These are phyloP conservation scores for Eulemur rubriventer DNA, from an alignment of 2,797 vertebrate genomes.

Conservation along the genomic window DNA sequence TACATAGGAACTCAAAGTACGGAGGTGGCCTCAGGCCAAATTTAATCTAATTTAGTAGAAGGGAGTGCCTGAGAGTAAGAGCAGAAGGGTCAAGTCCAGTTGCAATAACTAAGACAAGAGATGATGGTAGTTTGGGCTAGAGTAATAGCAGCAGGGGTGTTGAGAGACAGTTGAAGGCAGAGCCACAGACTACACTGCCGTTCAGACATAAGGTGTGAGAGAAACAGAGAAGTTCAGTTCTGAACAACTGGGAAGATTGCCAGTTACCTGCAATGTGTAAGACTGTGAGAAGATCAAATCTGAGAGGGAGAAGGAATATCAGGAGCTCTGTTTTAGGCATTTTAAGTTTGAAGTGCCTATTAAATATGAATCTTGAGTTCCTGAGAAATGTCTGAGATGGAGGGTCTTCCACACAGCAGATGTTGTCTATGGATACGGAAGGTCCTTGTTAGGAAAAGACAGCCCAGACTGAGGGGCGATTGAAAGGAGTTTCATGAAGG, in stretches of 20 bases:
- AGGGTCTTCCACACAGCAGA: neutral
- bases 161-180: neutral
- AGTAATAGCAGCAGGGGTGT: neutral
- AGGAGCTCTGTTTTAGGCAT: neutral
- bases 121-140: neutral
- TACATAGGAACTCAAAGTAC: neutral
- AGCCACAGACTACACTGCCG: neutral
- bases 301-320: neutral
- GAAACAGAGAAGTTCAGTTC: neutral
- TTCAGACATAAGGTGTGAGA: neutral
- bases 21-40: neutral
- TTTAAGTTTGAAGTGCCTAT: neutral
- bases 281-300: neutral
- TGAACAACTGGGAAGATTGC: neutral
- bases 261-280: neutral
- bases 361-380: neutral
- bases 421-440: neutral
- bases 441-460: neutral
- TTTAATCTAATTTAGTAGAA: neutral
- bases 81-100: neutral
- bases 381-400: neutral
- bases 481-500: neutral
- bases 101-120: neutral
- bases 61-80: neutral
- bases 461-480: neutral